Conservation (phyloP, 2,113 vertebrate species). For the Takifugu flavidus region DNA sequence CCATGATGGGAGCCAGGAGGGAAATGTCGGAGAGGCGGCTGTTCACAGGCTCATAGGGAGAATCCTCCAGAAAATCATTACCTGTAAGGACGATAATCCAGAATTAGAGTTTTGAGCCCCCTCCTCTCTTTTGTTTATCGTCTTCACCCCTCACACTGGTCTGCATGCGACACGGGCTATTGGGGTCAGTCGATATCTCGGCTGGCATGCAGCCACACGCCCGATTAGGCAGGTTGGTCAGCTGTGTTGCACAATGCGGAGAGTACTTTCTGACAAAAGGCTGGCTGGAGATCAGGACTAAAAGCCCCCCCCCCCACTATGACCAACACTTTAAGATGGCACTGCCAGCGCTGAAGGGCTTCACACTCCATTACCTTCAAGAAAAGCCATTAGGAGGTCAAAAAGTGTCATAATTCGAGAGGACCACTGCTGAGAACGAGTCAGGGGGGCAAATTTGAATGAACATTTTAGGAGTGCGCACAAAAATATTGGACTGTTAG, state of each 20-base stretch:
- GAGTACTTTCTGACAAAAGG: conserved; percentile 17
- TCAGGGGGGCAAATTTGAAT: background rate
- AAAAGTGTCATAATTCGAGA: background rate
- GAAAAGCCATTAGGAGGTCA: conserved; percentile 49
- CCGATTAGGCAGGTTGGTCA: conserved; percentile 70
- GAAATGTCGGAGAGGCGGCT: conserved; percentile 92
- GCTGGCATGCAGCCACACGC: conserved; percentile 52
- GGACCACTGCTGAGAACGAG: background rate
- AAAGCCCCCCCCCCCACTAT: conserved; percentile 7
- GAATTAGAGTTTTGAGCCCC: background rate
- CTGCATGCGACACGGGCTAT: conserved; percentile 52
- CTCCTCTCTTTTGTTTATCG: conserved; percentile 39
- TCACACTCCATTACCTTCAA: conserved; percentile 55
- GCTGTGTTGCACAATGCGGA: conserved; percentile 52
- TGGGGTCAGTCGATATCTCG: conserved; percentile 67
- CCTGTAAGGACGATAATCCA: conserved; percentile 71
- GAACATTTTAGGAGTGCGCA: too few species aligned
- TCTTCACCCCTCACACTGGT: conserved; percentile 10
- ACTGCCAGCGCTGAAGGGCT: conserved; percentile 28
- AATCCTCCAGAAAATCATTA: conserved; percentile 91
- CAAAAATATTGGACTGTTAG: too few species aligned
- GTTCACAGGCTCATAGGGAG: conserved; percentile 91
- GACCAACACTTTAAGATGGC: conserved; percentile 47
- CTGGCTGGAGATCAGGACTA: conserved; percentile 30
- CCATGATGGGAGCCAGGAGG: conserved; percentile 88